These are phyloP conservation scores for Bruchidius siliquastri DNA, from an alignment of 2,888 invertebrate species.

Conservation along the genomic window DNA sequence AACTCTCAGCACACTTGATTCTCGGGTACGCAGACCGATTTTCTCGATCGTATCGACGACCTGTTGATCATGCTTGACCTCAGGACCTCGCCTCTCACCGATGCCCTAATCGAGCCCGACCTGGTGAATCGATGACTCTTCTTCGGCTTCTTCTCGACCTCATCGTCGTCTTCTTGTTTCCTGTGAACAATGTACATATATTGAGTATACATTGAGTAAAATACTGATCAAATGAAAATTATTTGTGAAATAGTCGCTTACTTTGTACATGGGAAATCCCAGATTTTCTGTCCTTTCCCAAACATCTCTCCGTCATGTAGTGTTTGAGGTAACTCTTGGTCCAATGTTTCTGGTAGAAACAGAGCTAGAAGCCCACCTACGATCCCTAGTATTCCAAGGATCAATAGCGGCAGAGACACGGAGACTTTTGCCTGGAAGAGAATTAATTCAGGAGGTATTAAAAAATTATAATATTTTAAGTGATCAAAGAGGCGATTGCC, in stretches of 20 bases:
- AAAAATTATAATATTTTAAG: too few species aligned
- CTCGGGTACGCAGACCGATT: conserved; percentile 38
- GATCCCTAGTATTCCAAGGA: conserved; percentile 72
- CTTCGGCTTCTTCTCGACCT: conserved; percentile 2
- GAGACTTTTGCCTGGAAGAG: conserved; percentile 62
- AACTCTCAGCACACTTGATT: conserved; percentile 24
- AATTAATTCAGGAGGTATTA: too few species aligned
- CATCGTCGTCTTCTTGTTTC: not conserved
- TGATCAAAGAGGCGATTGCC: too few species aligned
- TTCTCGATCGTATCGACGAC: conserved; percentile 50
- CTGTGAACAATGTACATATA: not conserved
- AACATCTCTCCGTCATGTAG: conserved; percentile 83
- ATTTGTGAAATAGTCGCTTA: conserved; percentile 37
- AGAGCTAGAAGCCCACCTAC: conserved; percentile 71
- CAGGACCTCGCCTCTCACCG: conserved; percentile 58
- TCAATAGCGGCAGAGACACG: conserved; percentile 67
- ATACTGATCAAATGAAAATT: too few species aligned
- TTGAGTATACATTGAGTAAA: too few species aligned
- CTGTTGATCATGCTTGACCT: conserved; percentile 57
- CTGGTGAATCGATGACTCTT: conserved; percentile 19
- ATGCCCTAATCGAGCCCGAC: conserved; percentile 56
- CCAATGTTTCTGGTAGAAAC: conserved; percentile 80
- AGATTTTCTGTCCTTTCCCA: conserved; percentile 72
- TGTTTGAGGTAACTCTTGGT: conserved; percentile 81
- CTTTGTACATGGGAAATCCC: conserved; percentile 76